A percentile compares a stretch with the other conserved stretches of the same genome.
These are phyloP conservation scores for Diacarnus erythraeanus DNA, from an alignment of 37 sponge, comb jelly and placozoan genomes.

Conservation along the genomic window DNA sequence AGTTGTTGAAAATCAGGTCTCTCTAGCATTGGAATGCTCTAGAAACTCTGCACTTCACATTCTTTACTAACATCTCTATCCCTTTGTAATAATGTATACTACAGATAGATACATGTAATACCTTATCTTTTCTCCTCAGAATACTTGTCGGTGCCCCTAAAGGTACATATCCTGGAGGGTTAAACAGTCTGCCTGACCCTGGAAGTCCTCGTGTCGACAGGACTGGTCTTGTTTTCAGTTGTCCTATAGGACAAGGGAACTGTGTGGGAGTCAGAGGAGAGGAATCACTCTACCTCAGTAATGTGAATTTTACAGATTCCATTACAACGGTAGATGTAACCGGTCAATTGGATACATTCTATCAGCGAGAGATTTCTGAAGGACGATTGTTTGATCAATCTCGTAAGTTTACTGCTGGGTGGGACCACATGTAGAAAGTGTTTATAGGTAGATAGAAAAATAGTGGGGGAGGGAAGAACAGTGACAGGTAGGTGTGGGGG, in stretches of 20 bases:
- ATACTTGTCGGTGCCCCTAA: conserved; percentile 47
- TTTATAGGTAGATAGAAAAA: neutral
- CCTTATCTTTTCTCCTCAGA: neutral
- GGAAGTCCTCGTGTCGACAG: neutral
- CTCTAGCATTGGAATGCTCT: too few species aligned
- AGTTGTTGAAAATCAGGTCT: too few species aligned
- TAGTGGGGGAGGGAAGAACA: too few species aligned
- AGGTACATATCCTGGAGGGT: conserved; percentile 47
- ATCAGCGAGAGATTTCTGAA: neutral
- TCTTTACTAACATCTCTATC: too few species aligned
- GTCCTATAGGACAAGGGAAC: conserved; percentile 7
- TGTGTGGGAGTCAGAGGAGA: conserved; percentile 31
- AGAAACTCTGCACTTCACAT: too few species aligned
- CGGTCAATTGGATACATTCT: neutral
- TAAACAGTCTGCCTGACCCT: conserved; percentile 1
- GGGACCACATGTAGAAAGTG: too few species aligned
- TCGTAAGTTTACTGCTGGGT: conserved; percentile 9
- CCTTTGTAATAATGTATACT: too few species aligned
- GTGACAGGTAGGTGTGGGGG: neutral
- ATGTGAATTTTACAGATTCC: neutral
- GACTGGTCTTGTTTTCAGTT: conserved; percentile 45
- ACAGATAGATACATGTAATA: too few species aligned
- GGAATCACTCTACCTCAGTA: neutral
- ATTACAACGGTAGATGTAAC: neutral
- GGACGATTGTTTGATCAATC: conserved; percentile 33